Evolutionary conservation across 2,888 invertebrate genomes (phyloP).

Genomic region (Andrena minutula): DNA sequence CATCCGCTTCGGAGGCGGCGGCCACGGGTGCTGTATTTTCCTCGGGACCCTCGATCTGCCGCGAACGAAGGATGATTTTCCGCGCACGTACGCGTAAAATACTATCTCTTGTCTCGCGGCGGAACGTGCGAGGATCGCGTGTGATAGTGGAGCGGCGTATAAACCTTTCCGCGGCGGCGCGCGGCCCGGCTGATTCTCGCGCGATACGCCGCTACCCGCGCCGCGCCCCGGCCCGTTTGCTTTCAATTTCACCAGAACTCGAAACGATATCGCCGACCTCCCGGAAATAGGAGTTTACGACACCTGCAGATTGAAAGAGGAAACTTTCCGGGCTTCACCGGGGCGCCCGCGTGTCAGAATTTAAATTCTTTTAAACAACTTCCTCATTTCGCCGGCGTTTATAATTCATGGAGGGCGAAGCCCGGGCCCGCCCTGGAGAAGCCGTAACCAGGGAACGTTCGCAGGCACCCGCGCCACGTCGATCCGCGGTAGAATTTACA

Average conservation of each 20-base stretch:
- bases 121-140: slow-evolving; percentile 44
- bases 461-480: neutral
- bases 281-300: slow-evolving; percentile 54
- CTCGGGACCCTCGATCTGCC: neutral
- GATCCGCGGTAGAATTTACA: slow-evolving; percentile 51
- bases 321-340: slow-evolving; percentile 47
- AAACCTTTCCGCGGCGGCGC: slow-evolving; percentile 42
- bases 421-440: slow-evolving; percentile 30
- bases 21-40: neutral
- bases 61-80: slow-evolving; percentile 44
- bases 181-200: slow-evolving; percentile 49
- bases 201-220: slow-evolving; percentile 41
- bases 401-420: slow-evolving; percentile 66
- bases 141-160: slow-evolving; percentile 40
- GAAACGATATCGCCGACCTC: slow-evolving; percentile 55
- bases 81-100: slow-evolving; percentile 59
- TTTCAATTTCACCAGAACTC: slow-evolving; percentile 64
- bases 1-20: slow-evolving; percentile 18
- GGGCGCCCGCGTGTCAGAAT: slow-evolving; percentile 50
- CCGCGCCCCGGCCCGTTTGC: slow-evolving; percentile 9
- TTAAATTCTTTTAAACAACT: slow-evolving; percentile 71
- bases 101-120: slow-evolving; percentile 40
- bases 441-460: slow-evolving; percentile 39
- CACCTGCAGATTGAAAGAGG: slow-evolving; percentile 56
- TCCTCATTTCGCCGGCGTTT: slow-evolving; percentile 65